Evolutionary conservation across 2,113 vertebrate genomes (phyloP), one percentile per base, ranked within the genome.

Genomic region (Grantiella picta): DNA sequence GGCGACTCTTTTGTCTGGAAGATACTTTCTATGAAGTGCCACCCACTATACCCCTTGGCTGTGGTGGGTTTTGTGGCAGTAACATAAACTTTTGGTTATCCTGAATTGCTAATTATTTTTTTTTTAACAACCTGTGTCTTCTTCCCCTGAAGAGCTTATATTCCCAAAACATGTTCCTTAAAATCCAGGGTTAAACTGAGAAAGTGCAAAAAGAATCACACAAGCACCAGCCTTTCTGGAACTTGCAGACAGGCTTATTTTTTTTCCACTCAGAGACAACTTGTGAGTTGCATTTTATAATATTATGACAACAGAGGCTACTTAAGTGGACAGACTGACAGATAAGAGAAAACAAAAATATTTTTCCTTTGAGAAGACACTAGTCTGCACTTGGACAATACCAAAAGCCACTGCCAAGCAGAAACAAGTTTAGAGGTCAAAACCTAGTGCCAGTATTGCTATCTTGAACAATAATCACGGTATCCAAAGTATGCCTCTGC

Each of bases 391-490:
- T 95, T 52, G 50, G 54, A 94, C 90, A 93, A 95, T 81, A 90
- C 33, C 3, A 1, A 92, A 88, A 90, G 78, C 23, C 76, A 13
- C 35, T 89, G 92, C 63, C 92, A 96, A 82, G 29, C 33, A 92
- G 91, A 95, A 97, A 80, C 59, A 95, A 94, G 76, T 81, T 86
- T n/a, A 92, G 86, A 94, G 79, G 89, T 90, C 92, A 92, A 89
- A 80, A 66, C 1, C 36, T 77, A 92, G 71, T 78, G 76, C 47
- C 92, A 95, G 33, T 29, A 86, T 17, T 63, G 36, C 29, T 69
- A n/a, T 86, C 86, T 59, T 66, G 68, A 95, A 93, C 79, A 90
- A 66, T 77, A 80, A 94, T 59, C 71, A 75, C 90, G 78, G 59
- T 47, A 80, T 52, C 42, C 60, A 78, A 88, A 83, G 47, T 86